Percentiles rank a stretch among this genome's conserved stretches.
Conservation (phyloP, 1,140 invertebrate genomes). For the Monomorium pharaonis region DNA sequence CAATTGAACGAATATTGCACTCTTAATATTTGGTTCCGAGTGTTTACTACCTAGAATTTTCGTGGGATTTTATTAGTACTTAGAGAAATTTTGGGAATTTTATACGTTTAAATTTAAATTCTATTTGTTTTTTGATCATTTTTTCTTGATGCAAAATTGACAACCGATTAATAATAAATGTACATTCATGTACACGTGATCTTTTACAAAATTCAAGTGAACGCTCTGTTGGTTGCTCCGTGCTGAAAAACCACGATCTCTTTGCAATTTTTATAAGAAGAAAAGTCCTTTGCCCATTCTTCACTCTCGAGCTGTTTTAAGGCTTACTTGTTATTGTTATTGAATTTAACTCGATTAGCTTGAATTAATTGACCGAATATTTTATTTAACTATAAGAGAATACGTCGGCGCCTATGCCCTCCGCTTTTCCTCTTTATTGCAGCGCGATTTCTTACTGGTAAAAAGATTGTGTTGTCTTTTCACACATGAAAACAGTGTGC, state of each 20-base stretch:
- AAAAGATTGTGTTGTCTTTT: constrained; percentile 7
- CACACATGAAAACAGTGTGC: neutral
- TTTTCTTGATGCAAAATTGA: too few species aligned
- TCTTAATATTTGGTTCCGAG: neutral
- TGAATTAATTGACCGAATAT: neutral
- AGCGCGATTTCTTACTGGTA: constrained; percentile 40
- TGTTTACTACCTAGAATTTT: too few species aligned
- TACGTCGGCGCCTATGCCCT: constrained; percentile 27
- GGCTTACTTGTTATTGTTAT: neutral
- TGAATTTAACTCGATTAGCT: neutral
- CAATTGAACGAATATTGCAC: neutral
- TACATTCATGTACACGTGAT: too few species aligned
- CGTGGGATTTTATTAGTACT: too few species aligned
- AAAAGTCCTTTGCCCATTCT: neutral
- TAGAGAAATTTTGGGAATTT: too few species aligned
- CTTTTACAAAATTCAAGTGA: too few species aligned
- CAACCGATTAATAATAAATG: too few species aligned
- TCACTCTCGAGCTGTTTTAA: neutral
- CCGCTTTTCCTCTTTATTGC: constrained; percentile 27
- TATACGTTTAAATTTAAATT: too few species aligned
- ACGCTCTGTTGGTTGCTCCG: neutral
- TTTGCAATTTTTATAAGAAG: neutral
- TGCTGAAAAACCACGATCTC: neutral
- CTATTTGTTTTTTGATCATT: too few species aligned
- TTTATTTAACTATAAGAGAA: too few species aligned